These are phyloP conservation scores for Hydrochoerus hydrochaeris DNA, from an alignment of 2,113 vertebrate genomes.

Conservation along the genomic window DNA sequence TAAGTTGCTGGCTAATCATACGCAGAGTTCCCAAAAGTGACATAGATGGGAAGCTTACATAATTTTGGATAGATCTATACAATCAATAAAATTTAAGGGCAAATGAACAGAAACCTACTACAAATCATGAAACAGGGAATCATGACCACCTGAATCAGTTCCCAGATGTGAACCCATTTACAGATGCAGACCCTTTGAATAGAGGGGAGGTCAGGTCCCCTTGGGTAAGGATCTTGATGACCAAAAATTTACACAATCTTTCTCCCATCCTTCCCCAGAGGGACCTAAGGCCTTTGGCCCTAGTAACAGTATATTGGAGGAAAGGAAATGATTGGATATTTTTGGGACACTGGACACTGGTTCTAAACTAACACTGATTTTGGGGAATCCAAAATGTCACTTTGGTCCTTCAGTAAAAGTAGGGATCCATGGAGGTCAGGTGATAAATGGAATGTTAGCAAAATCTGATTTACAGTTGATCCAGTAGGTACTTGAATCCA, in stretches of 20 bases:
- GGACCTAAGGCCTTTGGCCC: not conserved
- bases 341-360: not conserved
- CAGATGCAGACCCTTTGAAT: not conserved
- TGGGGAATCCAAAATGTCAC: not conserved
- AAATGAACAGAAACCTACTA: not conserved
- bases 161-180: not conserved
- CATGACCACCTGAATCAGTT: not conserved
- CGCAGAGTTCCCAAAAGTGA: not conserved
- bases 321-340: not conserved
- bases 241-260: not conserved
- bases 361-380: not conserved
- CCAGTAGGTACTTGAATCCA: not conserved
- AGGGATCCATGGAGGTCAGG: not conserved
- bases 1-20: not conserved
- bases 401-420: not conserved
- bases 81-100: not conserved
- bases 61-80: not conserved
- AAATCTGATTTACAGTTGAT: not conserved
- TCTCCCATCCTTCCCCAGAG: not conserved
- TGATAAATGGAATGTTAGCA: not conserved
- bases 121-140: not conserved
- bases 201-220: not conserved
- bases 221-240: not conserved
- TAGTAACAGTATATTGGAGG: not conserved
- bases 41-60: not conserved